Base-by-base conservation (phyloP, 2,113 vertebrate genomes). In the Geococcyx californianus region DNA sequence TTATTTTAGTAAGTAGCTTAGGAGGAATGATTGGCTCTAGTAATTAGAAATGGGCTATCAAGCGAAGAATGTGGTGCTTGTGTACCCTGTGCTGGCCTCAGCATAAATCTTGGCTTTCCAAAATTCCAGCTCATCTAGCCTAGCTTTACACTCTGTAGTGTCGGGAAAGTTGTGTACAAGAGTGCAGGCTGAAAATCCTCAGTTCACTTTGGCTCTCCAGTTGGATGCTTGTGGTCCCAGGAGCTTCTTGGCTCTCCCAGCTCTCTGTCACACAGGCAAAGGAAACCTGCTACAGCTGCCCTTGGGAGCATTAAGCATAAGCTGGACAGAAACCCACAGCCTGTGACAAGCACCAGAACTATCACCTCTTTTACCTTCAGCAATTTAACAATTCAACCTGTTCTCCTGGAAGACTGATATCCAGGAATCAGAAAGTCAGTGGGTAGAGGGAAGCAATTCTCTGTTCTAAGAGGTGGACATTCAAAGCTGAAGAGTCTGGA, bases 1-100 rank as follows among this genome's bases (percentile, higher is more conserved):
- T 75, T 47, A 64, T 82, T 95, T 93, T 85, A 82, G 23, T 69
- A 74, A 81, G 42, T 28, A 80, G 12, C 54, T 77, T 59, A 90
- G 44, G 44, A 91, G 8, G 23, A 73, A 7, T 73, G 21, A 64
- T 60, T 64, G n/a, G 6, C 7, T 96, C 17, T n/a, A 60, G 34
- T 54, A 60, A 81, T 91, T 69, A 72, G 62, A 66, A 94, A 79
- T 26, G 3, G 26, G 38, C 49, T 70, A 34, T 52, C 78, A 49
- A 84, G 29, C 23, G 58, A 88, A 84, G 52, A 84, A 55, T 0
- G 0, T 21, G 29, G 26, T 69, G 45, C 29, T 84, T 4, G 0
- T 1, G 0, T 33, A 19, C 4, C 42, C 52, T 67, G 13, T 88
- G 55, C n/a, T 74, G 38, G 16, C 24, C 14, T 91, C 23, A 58